Evolutionary conservation across 2,113 vertebrate species (phyloP), one percentile per base, ranked within the genome.

Genomic region (Bothrops jararaca): DNA sequence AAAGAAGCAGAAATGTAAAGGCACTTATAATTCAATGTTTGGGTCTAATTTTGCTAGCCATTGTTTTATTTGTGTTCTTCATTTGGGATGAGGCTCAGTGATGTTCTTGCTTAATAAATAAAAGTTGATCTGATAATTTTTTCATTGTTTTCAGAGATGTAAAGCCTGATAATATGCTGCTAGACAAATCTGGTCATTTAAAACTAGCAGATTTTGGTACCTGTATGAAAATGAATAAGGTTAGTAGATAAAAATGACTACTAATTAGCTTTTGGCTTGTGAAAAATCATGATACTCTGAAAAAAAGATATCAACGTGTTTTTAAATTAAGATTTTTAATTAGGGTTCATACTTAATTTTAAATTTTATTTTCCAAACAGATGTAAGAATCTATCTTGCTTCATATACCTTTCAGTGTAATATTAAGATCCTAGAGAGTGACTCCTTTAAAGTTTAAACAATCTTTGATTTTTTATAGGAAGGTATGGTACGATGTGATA

Each of bases 141-240:
- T 90, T 34, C 95, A 69, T 57, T 92, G 74, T 57, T 97, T 85
- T 95, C 96, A 99, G 99, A 97, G 99, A 99, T 96, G 99, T 99
- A 96, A 99, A 99, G 96, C 99, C 99, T 95, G 99, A 99, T 97
- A 99, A 99, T 97, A 99, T 99, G 99, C 98, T 99, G 97, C 98
- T 99, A 94, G 99, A 99, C 97, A 99, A 99, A 97, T 97, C 98
- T 95, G 99, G 99, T 94, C 99, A 99, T 98, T 97, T 99, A 96
- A 99, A 99, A 97, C 98, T 99, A 96, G 99, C 99, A 92, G 99
- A 99, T 97, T 99, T 99, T 97, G 99, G 99, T 97, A 99, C 99
- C 98, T 99, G 99, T 96, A 99, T 99, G 99, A 99, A 99, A 98
- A 99, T 99, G 99, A 99, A 99, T 96, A 99, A 99, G 98, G 99